Conservation (phyloP, 1,140 invertebrate species). For the Drosophila takahashii region DNA sequence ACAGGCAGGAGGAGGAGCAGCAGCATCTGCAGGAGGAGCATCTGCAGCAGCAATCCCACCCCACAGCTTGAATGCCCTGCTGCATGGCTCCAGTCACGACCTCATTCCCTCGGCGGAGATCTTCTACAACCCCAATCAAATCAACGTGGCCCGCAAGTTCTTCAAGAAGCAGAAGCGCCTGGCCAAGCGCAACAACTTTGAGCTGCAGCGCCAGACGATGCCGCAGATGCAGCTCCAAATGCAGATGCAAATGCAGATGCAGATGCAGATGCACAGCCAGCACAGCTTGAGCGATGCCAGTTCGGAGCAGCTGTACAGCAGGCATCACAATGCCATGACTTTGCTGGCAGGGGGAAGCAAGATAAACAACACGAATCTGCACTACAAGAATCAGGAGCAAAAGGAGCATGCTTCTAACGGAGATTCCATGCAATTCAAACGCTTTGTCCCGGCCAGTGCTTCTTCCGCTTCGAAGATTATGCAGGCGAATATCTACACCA, state of each 20-base stretch:
- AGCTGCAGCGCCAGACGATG: slow-evolving; percentile 86
- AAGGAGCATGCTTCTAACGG: slow-evolving; percentile 40
- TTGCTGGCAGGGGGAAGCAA: slow-evolving; percentile 89
- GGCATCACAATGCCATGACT: slow-evolving; percentile 87
- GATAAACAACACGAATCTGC: slow-evolving; percentile 91
- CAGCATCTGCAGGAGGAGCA: not conserved
- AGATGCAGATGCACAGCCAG: slow-evolving; percentile 79
- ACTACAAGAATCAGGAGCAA: slow-evolving; percentile 58
- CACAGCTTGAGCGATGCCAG: slow-evolving; percentile 85
- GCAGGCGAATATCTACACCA: slow-evolving; percentile 91
- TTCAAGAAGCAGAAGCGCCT: slow-evolving; percentile 94
- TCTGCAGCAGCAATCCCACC: slow-evolving; percentile 80
- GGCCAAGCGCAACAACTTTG: slow-evolving; percentile 91
- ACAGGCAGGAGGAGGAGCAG: slow-evolving; percentile 58
- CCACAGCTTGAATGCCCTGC: slow-evolving; percentile 87
- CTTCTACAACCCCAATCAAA: slow-evolving; percentile 97
- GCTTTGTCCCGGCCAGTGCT: slow-evolving; percentile 56
- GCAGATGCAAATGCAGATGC: slow-evolving; percentile 65
- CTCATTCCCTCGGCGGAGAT: slow-evolving; percentile 88
- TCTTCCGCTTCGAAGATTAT: slow-evolving; percentile 81
- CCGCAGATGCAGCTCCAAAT: slow-evolving; percentile 85
- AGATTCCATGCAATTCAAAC: slow-evolving; percentile 57
- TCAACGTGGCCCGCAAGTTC: slow-evolving; percentile 95
- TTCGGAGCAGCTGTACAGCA: slow-evolving; percentile 84
- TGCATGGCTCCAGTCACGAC: slow-evolving; percentile 74